These are phyloP conservation scores for Strigamia crassipes DNA, from an alignment of 2,888 invertebrate genomes.

Conservation along the genomic window DNA sequence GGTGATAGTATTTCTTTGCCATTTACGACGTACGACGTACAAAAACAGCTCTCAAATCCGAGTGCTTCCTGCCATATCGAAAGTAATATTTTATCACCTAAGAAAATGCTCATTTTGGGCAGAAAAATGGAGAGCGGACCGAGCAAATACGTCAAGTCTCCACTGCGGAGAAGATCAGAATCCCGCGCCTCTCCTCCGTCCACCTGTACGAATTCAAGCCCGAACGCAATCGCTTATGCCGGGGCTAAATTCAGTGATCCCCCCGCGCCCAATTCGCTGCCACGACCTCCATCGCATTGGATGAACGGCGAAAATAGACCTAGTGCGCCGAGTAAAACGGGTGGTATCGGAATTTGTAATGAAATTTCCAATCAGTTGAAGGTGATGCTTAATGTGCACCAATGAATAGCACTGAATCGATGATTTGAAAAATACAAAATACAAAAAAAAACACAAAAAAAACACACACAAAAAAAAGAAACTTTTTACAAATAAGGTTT, in stretches of 20 bases:
- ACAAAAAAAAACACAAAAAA: not conserved
- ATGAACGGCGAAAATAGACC: constrained; percentile 57
- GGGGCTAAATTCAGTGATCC: constrained; percentile 83
- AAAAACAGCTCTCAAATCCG: not conserved
- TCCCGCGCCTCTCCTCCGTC: constrained; percentile 47
- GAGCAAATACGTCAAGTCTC: not conserved
- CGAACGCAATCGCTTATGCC: constrained; percentile 61
- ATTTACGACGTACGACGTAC: not conserved
- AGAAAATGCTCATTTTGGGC: not conserved
- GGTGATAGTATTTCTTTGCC: not conserved
- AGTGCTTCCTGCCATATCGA: not conserved
- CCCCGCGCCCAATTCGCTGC: constrained; percentile 76
- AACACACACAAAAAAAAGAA: no score
- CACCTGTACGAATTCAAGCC: not conserved
- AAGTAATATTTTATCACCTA: not conserved
- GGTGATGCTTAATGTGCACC: constrained; percentile 57
- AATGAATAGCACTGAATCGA: constrained; percentile 28
- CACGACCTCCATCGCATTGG: constrained; percentile 82
- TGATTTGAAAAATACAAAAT: not conserved
- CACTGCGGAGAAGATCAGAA: not conserved
- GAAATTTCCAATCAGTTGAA: constrained; percentile 57
- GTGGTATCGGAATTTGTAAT: constrained; percentile 49
- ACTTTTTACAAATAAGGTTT: not conserved
- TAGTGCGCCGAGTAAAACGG: not conserved
- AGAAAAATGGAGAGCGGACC: not conserved